Percentiles rank a stretch among this genome's conserved stretches.
Evolutionary conservation across 2,888 invertebrate genomes (phyloP).

Genomic region (Eupithecia pulchellata): DNA sequence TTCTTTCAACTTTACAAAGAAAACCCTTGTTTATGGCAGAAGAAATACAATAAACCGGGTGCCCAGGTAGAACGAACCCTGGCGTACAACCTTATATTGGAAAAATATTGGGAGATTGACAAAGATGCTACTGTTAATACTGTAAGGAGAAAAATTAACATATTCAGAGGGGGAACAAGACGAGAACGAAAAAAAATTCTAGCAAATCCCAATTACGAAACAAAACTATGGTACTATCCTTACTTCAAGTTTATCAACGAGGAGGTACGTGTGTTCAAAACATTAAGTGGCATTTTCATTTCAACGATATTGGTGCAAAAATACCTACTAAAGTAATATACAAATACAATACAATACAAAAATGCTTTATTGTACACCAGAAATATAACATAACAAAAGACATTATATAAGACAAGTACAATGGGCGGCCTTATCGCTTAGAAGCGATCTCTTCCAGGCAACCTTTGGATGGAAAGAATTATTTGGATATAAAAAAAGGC

Average conservation of each 20-base stretch:
- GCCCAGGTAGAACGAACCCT: slow-evolving; percentile 9
- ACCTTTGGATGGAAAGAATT: no score
- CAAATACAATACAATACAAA: no score
- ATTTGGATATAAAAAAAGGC: no score
- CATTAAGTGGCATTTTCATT: background rate
- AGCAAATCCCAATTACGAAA: background rate
- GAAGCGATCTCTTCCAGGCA: no score
- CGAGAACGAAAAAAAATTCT: slow-evolving; percentile 14
- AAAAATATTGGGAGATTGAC: slow-evolving; percentile 37
- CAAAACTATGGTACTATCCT: slow-evolving; percentile 24
- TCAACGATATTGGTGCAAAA: background rate
- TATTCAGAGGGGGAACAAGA: background rate
- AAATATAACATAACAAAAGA: no score
- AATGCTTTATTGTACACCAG: no score
- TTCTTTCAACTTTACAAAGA: slow-evolving; percentile 34
- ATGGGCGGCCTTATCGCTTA: no score
- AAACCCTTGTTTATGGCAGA: slow-evolving; percentile 35
- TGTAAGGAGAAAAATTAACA: slow-evolving; percentile 15
- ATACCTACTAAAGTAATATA: no score
- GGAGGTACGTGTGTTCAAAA: slow-evolving; percentile 15
- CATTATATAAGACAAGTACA: no score
- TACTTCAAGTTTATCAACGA: slow-evolving; percentile 21
- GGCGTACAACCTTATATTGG: slow-evolving; percentile 31
- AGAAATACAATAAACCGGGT: slow-evolving; percentile 8
- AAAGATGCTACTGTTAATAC: slow-evolving; percentile 8